These are phyloP conservation scores for Spisula solida DNA, from an alignment of 2,888 invertebrate species.

Conservation along the genomic window DNA sequence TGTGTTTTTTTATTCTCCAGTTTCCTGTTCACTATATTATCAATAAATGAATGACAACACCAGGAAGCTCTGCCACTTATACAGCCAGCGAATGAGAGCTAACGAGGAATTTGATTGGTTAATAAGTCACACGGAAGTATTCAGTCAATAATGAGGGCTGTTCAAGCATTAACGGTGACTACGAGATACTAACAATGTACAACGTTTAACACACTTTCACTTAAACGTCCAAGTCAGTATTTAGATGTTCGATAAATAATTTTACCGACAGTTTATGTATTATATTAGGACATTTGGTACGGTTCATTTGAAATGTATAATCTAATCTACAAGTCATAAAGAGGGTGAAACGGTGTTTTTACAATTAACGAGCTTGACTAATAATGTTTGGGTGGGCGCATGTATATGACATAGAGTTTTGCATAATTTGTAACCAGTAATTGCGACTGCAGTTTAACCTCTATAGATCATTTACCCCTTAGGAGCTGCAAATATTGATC, in stretches of 20 bases:
- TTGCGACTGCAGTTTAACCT: no score
- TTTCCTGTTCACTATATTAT: not conserved
- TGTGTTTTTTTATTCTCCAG: not conserved
- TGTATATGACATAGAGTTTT: no score
- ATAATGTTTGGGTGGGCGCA: no score
- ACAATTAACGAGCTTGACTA: no score
- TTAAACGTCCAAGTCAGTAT: not conserved
- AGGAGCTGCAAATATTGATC: no score
- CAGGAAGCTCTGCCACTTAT: not conserved
- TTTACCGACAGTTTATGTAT: not conserved
- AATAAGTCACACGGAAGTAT: conserved; percentile 1
- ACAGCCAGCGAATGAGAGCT: conserved; percentile 1
- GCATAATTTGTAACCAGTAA: no score
- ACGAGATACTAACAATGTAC: not conserved
- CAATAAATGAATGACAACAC: not conserved
- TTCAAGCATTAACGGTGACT: not conserved
- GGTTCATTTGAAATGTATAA: not conserved
- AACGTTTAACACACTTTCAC: no score
- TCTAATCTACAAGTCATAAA: no score
- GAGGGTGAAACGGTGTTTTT: no score
- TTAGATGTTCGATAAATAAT: not conserved
- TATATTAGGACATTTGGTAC: not conserved
- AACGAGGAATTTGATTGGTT: not conserved
- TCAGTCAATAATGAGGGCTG: conserved; percentile 25
- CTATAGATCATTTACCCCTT: no score